Evolutionary conservation across 1,140 invertebrate genomes (phyloP).

Genomic region (Drosophila ogumai): DNA sequence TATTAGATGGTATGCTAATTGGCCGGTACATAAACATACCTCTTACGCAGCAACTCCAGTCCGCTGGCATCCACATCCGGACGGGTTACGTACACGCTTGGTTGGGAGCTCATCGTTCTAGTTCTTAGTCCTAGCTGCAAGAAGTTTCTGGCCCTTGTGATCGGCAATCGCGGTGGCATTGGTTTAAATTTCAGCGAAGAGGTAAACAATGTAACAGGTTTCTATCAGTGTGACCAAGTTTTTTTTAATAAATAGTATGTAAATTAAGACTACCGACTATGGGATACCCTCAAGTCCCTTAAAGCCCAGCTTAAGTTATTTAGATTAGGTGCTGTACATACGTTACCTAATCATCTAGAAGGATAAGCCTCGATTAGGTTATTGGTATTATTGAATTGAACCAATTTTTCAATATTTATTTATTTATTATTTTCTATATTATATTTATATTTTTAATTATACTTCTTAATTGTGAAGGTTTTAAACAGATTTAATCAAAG

Average conservation of each 20-base stretch:
- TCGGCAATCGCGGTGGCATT: conserved; percentile 21
- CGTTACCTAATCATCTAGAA: too few species aligned
- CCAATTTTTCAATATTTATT: too few species aligned
- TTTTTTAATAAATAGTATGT: neutral
- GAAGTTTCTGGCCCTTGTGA: conserved; percentile 18
- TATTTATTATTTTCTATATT: too few species aligned
- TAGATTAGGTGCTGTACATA: too few species aligned
- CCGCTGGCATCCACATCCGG: conserved; percentile 86
- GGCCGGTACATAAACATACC: conserved; percentile 49
- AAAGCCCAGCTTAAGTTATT: too few species aligned
- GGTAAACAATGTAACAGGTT: conserved; percentile 37
- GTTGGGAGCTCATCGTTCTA: conserved; percentile 54
- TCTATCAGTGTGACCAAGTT: conserved; percentile 15
- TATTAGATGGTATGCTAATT: neutral
- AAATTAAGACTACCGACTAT: neutral
- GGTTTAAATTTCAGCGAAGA: conserved; percentile 8
- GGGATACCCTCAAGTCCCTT: neutral
- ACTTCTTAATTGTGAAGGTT: neutral
- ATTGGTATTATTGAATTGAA: too few species aligned
- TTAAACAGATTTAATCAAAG: neutral
- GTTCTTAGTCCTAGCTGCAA: conserved; percentile 5
- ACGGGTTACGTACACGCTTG: conserved; percentile 85
- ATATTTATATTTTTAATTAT: too few species aligned
- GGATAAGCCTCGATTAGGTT: too few species aligned
- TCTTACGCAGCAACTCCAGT: conserved; percentile 85